Conservation (phyloP, 2,888 invertebrate species). For the Cantharis rufa region DNA sequence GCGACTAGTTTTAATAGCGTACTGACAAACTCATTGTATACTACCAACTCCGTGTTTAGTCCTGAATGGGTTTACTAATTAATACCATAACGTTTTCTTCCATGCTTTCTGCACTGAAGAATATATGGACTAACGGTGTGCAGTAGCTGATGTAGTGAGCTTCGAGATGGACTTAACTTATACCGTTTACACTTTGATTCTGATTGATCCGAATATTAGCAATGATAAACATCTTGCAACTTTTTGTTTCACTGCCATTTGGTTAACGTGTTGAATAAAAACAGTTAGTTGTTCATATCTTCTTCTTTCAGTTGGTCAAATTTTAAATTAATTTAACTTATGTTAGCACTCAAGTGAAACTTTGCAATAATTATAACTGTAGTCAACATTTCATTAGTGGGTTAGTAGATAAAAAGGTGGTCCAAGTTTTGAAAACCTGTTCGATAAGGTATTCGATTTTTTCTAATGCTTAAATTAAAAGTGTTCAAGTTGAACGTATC, state of each 20-base stretch:
- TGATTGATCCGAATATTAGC: constrained; percentile 8
- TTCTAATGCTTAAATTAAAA: background rate
- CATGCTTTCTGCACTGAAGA: constrained; percentile 52
- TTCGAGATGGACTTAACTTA: constrained; percentile 1
- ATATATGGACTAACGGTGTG: constrained; percentile 53
- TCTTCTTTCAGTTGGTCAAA: background rate
- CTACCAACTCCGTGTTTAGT: constrained; percentile 29
- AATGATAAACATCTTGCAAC: background rate
- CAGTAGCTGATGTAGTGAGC: constrained; percentile 17
- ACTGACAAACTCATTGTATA: constrained; percentile 36
- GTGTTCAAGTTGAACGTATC: background rate
- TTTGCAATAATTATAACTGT: constrained; percentile 13
- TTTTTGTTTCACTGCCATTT: constrained; percentile 9
- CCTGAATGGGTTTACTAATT: constrained; percentile 47
- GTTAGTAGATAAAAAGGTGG: constrained; percentile 7
- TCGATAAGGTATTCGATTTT: background rate
- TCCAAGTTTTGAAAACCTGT: background rate
- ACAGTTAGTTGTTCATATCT: background rate
- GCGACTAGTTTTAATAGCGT: constrained; percentile 38
- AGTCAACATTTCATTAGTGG: constrained; percentile 9
- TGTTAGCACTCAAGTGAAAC: constrained; percentile 10
- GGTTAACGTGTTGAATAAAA: constrained; percentile 2
- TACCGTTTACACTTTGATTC: constrained; percentile 2
- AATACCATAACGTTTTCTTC: constrained; percentile 51
- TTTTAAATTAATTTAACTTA: constrained; percentile 6